Percentiles rank a stretch among this genome's conserved stretches.
Evolutionary conservation across 2,888 invertebrate genomes (phyloP).

Genomic region (Abscondita cerata): DNA sequence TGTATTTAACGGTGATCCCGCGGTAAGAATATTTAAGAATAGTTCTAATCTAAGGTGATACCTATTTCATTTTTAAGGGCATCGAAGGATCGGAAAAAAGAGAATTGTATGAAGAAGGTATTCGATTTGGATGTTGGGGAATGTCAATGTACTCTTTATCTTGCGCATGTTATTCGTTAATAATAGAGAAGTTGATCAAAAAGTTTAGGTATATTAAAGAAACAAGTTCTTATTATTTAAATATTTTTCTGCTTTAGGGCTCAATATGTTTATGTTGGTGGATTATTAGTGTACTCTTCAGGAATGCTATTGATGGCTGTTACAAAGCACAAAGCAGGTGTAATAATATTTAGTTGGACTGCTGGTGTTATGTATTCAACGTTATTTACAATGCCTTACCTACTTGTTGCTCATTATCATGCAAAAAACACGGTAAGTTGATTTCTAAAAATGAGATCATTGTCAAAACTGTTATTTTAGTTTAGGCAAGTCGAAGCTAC

Average conservation of each 20-base stretch:
- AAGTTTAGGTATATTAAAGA: conserved; percentile 72
- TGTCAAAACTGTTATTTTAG: background rate
- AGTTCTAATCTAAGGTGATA: background rate
- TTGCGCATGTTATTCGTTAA: conserved; percentile 89
- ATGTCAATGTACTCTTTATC: conserved; percentile 97
- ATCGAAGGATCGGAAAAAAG: conserved; percentile 69
- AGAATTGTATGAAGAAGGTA: conserved; percentile 85
- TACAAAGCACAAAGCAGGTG: conserved; percentile 77
- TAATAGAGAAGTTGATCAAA: conserved; percentile 86
- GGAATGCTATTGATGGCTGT: conserved; percentile 90
- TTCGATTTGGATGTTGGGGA: conserved; percentile 94
- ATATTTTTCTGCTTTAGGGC: too few species aligned
- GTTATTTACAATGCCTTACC: conserved; percentile 95
- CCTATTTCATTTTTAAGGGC: conserved; percentile 64
- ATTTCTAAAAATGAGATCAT: background rate
- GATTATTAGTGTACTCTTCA: conserved; percentile 84
- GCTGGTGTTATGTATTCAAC: conserved; percentile 98
- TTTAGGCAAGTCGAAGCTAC: conserved; percentile 48
- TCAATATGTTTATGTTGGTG: conserved; percentile 85
- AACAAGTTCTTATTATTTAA: conserved; percentile 36
- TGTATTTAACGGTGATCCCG: conserved; percentile 88
- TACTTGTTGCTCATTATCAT: conserved; percentile 93
- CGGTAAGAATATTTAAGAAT: too few species aligned
- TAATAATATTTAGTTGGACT: conserved; percentile 89
- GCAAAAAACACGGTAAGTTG: conserved; percentile 85